Evolutionary conservation across 1,140 invertebrate species (phyloP).

Genomic region (Cyphomyrmex costatus): DNA sequence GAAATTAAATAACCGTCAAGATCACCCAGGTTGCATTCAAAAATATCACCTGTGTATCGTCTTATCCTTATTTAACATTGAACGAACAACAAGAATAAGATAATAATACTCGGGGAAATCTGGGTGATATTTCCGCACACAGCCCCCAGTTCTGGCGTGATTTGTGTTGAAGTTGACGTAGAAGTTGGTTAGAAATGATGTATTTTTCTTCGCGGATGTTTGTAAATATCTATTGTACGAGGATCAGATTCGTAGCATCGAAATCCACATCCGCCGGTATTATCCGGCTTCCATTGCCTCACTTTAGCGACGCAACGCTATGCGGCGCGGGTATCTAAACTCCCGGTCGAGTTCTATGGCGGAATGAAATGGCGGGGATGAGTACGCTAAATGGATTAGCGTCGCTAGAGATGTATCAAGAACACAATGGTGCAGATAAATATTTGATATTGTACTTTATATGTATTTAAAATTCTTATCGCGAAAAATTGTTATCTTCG

Average conservation of each 20-base stretch:
- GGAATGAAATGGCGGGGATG: slow-evolving; percentile 8
- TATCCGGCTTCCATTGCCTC: neutral
- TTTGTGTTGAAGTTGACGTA: neutral
- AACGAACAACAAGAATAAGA: no score
- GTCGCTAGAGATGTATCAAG: neutral
- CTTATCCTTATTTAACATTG: no score
- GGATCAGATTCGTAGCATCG: neutral
- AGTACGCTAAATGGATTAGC: slow-evolving; percentile 18
- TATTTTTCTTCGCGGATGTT: no score
- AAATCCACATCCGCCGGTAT: neutral
- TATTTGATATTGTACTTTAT: neutral
- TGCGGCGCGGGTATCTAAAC: neutral
- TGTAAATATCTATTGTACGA: neutral
- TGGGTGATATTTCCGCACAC: no score
- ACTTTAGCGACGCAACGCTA: neutral
- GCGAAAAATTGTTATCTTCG: neutral
- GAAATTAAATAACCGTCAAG: neutral
- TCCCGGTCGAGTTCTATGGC: neutral
- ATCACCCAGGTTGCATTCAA: neutral
- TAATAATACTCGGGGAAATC: no score
- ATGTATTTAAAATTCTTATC: neutral
- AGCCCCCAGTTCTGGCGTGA: no score
- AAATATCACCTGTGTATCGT: no score
- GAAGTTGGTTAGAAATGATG: neutral
- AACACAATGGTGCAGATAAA: neutral